These are phyloP conservation scores for Carettochelys insculpta DNA, from an alignment of 2,113 vertebrate species.

Conservation along the genomic window DNA sequence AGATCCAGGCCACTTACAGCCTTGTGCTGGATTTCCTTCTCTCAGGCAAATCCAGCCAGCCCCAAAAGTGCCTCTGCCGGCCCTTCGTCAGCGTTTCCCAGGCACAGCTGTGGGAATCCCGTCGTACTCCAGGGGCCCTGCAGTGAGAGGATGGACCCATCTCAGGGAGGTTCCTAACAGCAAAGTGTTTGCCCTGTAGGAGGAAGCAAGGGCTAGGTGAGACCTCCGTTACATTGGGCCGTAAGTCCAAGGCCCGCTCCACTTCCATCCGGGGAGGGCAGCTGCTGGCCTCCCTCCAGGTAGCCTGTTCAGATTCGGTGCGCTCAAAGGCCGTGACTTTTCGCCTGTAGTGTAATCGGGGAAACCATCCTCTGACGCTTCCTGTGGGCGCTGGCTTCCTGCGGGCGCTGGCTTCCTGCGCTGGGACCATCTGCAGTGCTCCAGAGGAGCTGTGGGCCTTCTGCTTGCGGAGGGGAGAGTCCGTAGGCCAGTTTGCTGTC, in stretches of 20 bases:
- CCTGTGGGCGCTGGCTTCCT: conserved; percentile 11
- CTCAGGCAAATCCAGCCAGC: too few relatives aligned
- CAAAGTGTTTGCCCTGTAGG: accelerated
- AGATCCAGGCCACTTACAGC: too few relatives aligned
- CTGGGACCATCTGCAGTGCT: conserved; percentile 25
- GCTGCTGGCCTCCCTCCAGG: background rate
- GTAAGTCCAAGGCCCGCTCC: background rate
- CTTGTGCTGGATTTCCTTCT: too few relatives aligned
- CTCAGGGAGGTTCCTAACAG: background rate
- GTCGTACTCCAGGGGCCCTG: too few relatives aligned
- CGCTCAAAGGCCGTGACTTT: background rate
- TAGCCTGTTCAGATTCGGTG: background rate
- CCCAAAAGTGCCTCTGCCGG: too few relatives aligned
- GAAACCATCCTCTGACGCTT: background rate
- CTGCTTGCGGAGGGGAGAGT: accelerated
- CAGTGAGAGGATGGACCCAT: background rate
- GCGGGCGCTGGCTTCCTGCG: too few relatives aligned
- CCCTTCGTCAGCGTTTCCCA: too few relatives aligned
- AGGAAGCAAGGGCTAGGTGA: background rate
- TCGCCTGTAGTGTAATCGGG: background rate
- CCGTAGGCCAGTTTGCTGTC: background rate
- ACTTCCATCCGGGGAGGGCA: background rate
- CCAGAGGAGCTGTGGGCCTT: accelerated
- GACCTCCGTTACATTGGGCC: accelerated
- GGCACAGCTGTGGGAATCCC: too few relatives aligned